Evolutionary conservation across 2,113 vertebrate genomes (phyloP), one percentile per base, ranked within the genome.

Genomic region (Thamnaconus septentrionalis): DNA sequence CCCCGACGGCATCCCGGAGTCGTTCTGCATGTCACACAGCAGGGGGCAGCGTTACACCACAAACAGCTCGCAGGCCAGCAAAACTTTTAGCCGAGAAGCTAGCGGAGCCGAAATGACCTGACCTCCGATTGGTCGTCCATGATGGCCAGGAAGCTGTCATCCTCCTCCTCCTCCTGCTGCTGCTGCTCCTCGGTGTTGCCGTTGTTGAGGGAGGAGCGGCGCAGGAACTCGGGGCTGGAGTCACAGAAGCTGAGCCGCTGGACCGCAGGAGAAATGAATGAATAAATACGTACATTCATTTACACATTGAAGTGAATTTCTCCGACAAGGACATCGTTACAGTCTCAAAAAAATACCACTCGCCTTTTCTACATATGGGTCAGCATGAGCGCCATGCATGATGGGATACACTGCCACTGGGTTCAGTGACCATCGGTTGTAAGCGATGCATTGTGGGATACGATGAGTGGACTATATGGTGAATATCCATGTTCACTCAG

Each of bases 61-160:
- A 57, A 5, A 8, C 5, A 7, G 4, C 6, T 9, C 5, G 11
- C 31, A 7, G 61, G 10, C 10, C 40, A n/a, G 60, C 5, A 5
- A 6, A 12, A 1, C 2, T 12, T 6, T 3, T 9, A 7, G 52
- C 0, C 40, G n/a, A 53, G 18, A 53, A 7, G 12, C n/a, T 4
- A 0, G 4, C 1, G 18, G 3, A 44, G 3, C 39, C 1, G 7
- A 4, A 0, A 0, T 53, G 3, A 40, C 4, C 82, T 76, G 40
- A 87, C 92, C 85, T 94, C 91, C 48, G 81, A 64, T 73, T 93
- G 84, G 56, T 93, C 94, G 7, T 97, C 95, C 4, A 96, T 60
- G 8, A 93, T 85, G 1, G 96, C 96, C 51, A 96, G 80, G 85
- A 99, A 99, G 2, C 95, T 96, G 46, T 98, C 96, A 0, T 98